phyloP scores from a whole-genome alignment of 1,140 invertebrate species.

The Laupala kohalensis region DNA sequence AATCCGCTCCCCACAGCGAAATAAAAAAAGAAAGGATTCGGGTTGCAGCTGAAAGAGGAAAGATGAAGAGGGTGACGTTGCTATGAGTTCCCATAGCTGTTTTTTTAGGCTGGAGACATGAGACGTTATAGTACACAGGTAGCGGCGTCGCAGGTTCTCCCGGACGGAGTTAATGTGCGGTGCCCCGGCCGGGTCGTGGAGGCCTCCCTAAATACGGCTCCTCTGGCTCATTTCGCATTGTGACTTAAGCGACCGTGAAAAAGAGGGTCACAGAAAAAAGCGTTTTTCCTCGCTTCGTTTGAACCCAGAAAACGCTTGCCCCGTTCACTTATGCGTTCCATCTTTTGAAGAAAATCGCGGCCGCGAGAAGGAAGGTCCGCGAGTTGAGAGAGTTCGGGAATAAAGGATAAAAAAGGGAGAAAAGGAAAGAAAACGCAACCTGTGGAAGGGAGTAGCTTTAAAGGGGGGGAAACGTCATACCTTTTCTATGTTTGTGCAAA shows the following conservation, averaged over 20 bases:
- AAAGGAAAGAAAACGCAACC: neutral
- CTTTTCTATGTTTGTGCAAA: too few species aligned
- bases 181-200: neutral
- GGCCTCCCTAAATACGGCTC: neutral
- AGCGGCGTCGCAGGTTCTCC: neutral
- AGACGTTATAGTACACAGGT: too few species aligned
- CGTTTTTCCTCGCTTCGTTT: neutral
- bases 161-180: neutral
- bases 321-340: too few species aligned
- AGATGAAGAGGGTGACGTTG: too few species aligned
- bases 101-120: too few species aligned
- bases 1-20: too few species aligned
- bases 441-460: neutral
- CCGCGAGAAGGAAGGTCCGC: neutral
- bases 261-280: neutral
- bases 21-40: neutral
- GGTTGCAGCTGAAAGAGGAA: neutral
- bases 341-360: neutral
- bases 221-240: slow-evolving; percentile 7
- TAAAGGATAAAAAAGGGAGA: neutral
- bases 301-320: neutral
- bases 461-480: neutral
- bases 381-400: neutral
- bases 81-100: neutral
- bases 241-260: slow-evolving; percentile 5